These are phyloP conservation scores for Mus caroli DNA, from an alignment of 2,797 vertebrate species.

Conservation along the genomic window DNA sequence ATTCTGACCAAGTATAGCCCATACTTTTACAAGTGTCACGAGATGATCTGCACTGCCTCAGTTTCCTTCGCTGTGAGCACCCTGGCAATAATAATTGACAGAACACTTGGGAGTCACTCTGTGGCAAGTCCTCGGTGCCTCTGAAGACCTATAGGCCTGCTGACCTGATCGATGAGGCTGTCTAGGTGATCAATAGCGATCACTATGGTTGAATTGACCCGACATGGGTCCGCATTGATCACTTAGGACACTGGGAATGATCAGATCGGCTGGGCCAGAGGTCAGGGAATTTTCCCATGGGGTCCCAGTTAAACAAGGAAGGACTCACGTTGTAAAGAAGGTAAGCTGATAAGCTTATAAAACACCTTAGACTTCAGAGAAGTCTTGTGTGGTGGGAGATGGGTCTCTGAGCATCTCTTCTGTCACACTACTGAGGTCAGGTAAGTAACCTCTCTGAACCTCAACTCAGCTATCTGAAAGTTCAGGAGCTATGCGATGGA, in stretches of 20 bases:
- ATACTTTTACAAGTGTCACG: not conserved
- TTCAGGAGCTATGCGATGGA: not conserved
- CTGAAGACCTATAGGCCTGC: slow-evolving; percentile 36
- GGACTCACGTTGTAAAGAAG: not conserved
- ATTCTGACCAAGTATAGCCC: not conserved
- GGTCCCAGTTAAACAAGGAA: not conserved
- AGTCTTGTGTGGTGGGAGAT: not conserved
- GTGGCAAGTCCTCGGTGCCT: slow-evolving; percentile 10
- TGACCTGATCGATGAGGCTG: slow-evolving; percentile 76
- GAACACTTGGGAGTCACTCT: not conserved
- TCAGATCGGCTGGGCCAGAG: not conserved
- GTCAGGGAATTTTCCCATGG: slow-evolving; percentile 39
- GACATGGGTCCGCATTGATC: slow-evolving; percentile 71
- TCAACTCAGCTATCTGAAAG: not conserved
- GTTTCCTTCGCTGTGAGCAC: slow-evolving; percentile 45
- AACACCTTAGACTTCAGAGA: not conserved
- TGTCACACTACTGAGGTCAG: not conserved
- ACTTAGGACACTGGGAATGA: slow-evolving; percentile 58
- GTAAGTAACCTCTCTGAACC: not conserved
- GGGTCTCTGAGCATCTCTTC: not conserved
- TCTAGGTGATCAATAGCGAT: slow-evolving; percentile 75
- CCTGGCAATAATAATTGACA: not conserved
- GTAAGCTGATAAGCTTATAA: not conserved
- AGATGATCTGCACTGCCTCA: not conserved
- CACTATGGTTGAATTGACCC: slow-evolving; percentile 72